Evolutionary conservation across 1,140 invertebrate species (phyloP), one percentile per base, ranked within the genome.

Genomic region (Ptiloglossa arizonensis): DNA sequence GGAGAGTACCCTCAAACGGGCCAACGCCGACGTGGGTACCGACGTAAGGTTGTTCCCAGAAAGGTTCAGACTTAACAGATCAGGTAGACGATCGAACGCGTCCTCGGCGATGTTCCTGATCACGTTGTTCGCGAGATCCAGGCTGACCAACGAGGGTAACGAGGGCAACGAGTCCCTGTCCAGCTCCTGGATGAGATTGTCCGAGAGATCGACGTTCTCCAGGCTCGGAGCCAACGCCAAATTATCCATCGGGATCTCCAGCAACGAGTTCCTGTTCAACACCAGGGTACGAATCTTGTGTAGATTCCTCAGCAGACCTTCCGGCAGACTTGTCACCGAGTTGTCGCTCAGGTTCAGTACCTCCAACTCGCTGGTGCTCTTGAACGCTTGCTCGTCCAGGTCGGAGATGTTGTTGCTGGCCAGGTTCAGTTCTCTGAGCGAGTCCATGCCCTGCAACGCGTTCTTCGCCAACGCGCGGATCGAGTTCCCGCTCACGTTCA

Each of bases 41-140:
- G 93, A 93, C 74, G 96, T 96, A 83, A 97, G 93, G 91, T 97
- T 97, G 90, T 97, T 97, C 83, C 96, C 95, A 66, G 96, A 95
- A 67, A 98, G 90, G 90, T 97, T 95, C 62, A 98, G 92, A 83
- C 94, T 93, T 57, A 95, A 93, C 2, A 98, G 88, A 48, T 94
- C 94, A 41, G 94, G 94, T 35, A 97, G 90, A 73, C 95, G 94
- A 74, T 96, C 94, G 78, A 97, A 95, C 48, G 96, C 94, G 64
- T 94, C 93, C 76, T 94, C 93, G 87, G 95, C 94, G 67, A 97
- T 93, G 62, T 93, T 94, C 79, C 93, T 93, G 80, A 97, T 95
- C 35, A 96, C 94, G 91, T 97, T 97, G 68, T 94, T 95, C 64
- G 95, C 94, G 74, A 97, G 87, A 71, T 94, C 94, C 60, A 97